These are phyloP conservation scores for Camptogramma bilineatum DNA, from an alignment of 2,888 invertebrate genomes.

Conservation along the genomic window DNA sequence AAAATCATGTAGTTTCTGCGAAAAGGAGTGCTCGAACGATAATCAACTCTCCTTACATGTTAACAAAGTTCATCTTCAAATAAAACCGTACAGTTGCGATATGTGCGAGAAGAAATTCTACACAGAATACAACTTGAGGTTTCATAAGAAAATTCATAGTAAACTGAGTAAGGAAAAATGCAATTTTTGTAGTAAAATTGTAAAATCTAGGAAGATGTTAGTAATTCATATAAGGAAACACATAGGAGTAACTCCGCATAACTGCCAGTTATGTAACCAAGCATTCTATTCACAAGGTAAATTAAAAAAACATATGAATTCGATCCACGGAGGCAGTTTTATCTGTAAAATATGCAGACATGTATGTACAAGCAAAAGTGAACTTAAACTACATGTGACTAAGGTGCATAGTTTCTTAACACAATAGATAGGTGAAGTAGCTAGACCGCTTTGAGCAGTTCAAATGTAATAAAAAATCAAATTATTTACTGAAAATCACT, in stretches of 20 bases:
- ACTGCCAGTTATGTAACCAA: slow-evolving; percentile 66
- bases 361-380: slow-evolving; percentile 58
- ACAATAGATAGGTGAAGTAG: slow-evolving; percentile 42
- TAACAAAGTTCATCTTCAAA: slow-evolving; percentile 76
- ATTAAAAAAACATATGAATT: slow-evolving; percentile 64
- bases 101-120: slow-evolving; percentile 79
- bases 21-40: slow-evolving; percentile 66
- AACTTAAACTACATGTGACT: slow-evolving; percentile 63
- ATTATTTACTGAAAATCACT: neutral
- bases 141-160: slow-evolving; percentile 70
- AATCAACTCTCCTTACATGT: slow-evolving; percentile 74
- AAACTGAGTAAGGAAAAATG: slow-evolving; percentile 64
- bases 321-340: slow-evolving; percentile 67
- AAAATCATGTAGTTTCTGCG: slow-evolving; percentile 75
- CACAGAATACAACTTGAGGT: slow-evolving; percentile 65
- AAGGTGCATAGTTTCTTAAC: slow-evolving; percentile 60
- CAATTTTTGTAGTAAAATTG: slow-evolving; percentile 66
- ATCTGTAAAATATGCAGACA: slow-evolving; percentile 70
- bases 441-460: neutral
- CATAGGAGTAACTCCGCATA: slow-evolving; percentile 68
- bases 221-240: slow-evolving; percentile 75
- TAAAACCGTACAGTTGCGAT: slow-evolving; percentile 75
- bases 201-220: slow-evolving; percentile 67
- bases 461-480: neutral
- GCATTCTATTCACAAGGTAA: slow-evolving; percentile 63